Conservation (phyloP, 1,140 invertebrate genomes). For the Dendroctonus ponderosae region DNA sequence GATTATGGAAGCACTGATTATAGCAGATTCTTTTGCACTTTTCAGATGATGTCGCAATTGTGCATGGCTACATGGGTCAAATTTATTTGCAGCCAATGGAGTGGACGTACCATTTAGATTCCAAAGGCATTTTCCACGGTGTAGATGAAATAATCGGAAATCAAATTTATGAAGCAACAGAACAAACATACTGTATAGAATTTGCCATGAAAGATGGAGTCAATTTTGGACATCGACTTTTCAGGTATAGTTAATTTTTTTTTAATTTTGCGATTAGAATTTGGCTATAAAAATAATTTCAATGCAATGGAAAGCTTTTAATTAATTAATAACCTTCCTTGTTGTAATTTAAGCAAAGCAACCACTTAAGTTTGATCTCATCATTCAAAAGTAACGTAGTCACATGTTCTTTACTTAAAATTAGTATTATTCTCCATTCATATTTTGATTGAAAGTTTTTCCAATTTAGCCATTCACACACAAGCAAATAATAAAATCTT, state of each 20-base stretch:
- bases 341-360: too few species aligned
- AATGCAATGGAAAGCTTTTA: not conserved
- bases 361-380: too few species aligned
- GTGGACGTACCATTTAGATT: conserved; percentile 28
- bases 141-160: conserved; percentile 21
- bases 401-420: too few species aligned
- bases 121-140: conserved; percentile 23
- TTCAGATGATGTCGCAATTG: not conserved
- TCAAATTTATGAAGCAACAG: conserved; percentile 19
- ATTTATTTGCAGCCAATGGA: conserved; percentile 19
- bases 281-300: too few species aligned
- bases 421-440: too few species aligned
- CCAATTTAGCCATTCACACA: too few species aligned
- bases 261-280: too few species aligned
- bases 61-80: conserved; percentile 11
- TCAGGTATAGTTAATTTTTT: too few species aligned
- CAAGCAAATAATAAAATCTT: too few species aligned
- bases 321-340: conserved; percentile 5
- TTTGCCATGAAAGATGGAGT: conserved; percentile 29
- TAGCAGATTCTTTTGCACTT: not conserved
- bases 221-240: conserved; percentile 23
- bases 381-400: too few species aligned
- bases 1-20: too few species aligned
- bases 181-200: conserved; percentile 37
- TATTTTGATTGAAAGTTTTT: too few species aligned